A percentile compares a stretch with the other conserved stretches of the same genome.
Evolutionary conservation across 2,888 invertebrate species (phyloP).

Genomic region (Pyrrhopygopsis socrates): DNA sequence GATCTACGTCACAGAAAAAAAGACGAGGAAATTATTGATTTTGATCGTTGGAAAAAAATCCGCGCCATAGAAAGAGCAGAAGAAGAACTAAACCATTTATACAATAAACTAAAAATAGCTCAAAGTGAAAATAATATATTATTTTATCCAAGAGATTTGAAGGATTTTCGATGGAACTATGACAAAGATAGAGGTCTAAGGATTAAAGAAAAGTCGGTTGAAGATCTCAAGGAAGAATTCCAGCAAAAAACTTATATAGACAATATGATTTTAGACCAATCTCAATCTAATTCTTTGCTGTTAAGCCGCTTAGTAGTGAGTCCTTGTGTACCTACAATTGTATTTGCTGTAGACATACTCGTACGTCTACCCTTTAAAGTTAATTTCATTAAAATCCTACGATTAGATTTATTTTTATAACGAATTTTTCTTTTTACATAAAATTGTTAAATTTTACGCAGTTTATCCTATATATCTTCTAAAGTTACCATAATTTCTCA

Average conservation of each 20-base stretch:
- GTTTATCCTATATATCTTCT: too few relatives aligned
- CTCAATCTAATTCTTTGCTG: too few relatives aligned
- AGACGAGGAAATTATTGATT: constrained; percentile 98
- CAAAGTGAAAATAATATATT: constrained; percentile 98
- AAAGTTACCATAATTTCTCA: too few relatives aligned
- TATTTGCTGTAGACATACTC: too few relatives aligned
- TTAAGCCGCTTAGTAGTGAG: too few relatives aligned
- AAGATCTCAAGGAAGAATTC: constrained; percentile 98
- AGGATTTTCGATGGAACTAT: constrained; percentile 97
- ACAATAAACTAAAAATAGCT: constrained; percentile 97
- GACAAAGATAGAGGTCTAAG: constrained; percentile 97
- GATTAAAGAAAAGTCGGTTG: constrained; percentile 98
- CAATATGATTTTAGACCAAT: constrained; percentile 92
- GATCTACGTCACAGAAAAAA: constrained; percentile 97
- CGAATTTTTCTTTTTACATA: too few relatives aligned
- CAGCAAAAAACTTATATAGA: constrained; percentile 95
- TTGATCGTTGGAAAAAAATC: constrained; percentile 98
- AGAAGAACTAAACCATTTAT: constrained; percentile 97
- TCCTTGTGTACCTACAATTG: too few relatives aligned
- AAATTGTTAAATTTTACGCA: too few relatives aligned
- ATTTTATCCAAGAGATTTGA: constrained; percentile 97
- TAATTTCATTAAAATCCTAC: too few relatives aligned
- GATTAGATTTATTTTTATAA: too few relatives aligned
- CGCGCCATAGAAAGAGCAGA: constrained; percentile 98
- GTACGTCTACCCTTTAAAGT: too few relatives aligned